Evolutionary conservation across 2,888 invertebrate genomes (phyloP), one percentile per base, ranked within the genome.

Genomic region (Dusona sp.): DNA sequence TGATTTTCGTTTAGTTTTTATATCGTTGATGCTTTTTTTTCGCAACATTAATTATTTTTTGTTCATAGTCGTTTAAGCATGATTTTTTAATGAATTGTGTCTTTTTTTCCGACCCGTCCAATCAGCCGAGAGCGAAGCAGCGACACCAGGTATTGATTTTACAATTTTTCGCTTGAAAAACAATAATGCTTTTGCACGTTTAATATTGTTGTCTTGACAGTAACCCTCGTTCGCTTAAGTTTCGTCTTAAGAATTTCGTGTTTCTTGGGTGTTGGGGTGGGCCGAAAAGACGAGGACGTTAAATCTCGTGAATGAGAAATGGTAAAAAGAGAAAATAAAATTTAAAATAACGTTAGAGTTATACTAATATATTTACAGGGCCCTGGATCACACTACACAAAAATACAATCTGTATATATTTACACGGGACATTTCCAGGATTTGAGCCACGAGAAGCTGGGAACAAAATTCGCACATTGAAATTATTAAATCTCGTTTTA

Each of bases 91-190:
- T 89, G 89, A 88, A 90, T 89, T 90, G 89, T 92, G 88, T 91
- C 90, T 91, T 92, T 90, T 92, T 88, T 88, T 92, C 90, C 91
- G 91, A 90, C 91, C 90, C 89, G 86, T 90, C 89, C 88, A 89
- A 68, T 90, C 90, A 90, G 91, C 93, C 92, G 94, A 94, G 91
- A 90, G 91, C 89, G 94, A 94, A 91, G 88, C 93, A 88, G 86
- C 92, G 83, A 91, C 90, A 64, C 87, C 92, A 94, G 94, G 94
- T 94, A 94, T 90, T 91, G 92, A 89, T 90, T 91, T 91, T 89
- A 73, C 54, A 70, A 80, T 83, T 79, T 54, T 84, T 79, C 6
- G 65, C 42, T 79, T 72, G 29, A 64, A 61, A 67, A 61, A 65
- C 2, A 11, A 54, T 45, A 77, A 25, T 33, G 51, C 67, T 82